phyloP scores from a whole-genome alignment of 1,140 invertebrate genomes.

The Panagrolaimus sp. region DNA sequence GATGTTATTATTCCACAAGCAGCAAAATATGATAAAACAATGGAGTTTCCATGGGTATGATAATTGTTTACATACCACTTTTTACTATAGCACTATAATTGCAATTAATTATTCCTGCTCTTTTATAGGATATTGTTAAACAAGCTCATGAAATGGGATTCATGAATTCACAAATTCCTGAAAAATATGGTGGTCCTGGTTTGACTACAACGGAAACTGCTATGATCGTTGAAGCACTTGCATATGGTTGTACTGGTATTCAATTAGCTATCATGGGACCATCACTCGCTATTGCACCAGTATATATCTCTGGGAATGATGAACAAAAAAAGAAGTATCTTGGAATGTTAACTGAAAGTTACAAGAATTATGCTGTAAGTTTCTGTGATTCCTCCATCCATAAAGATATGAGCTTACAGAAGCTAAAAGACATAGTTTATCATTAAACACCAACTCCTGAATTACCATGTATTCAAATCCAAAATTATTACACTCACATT shows the following conservation, averaged over 20 bases:
- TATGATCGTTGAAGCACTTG: constrained; percentile 79
- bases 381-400: background rate
- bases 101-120: too few relatives aligned
- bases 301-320: constrained; percentile 76
- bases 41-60: constrained; percentile 89
- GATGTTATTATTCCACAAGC: constrained; percentile 88
- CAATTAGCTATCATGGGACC: constrained; percentile 70
- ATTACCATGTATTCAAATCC: too few relatives aligned
- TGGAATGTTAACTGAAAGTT: constrained; percentile 74
- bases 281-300: constrained; percentile 72
- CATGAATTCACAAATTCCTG: constrained; percentile 77
- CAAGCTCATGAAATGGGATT: constrained; percentile 83
- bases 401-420: too few relatives aligned
- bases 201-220: constrained; percentile 70
- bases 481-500: too few relatives aligned
- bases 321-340: constrained; percentile 89
- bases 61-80: too few relatives aligned
- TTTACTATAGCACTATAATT: too few relatives aligned
- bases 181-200: constrained; percentile 59
- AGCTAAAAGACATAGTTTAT: too few relatives aligned
- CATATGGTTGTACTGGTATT: constrained; percentile 88
- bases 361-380: constrained; percentile 65
- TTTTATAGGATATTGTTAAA: constrained; percentile 84
- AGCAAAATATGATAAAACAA: constrained; percentile 78
- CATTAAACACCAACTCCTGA: too few relatives aligned